Evolutionary conservation across 2,888 invertebrate species (phyloP).

Genomic region (Hermaeophaga mercurialis): DNA sequence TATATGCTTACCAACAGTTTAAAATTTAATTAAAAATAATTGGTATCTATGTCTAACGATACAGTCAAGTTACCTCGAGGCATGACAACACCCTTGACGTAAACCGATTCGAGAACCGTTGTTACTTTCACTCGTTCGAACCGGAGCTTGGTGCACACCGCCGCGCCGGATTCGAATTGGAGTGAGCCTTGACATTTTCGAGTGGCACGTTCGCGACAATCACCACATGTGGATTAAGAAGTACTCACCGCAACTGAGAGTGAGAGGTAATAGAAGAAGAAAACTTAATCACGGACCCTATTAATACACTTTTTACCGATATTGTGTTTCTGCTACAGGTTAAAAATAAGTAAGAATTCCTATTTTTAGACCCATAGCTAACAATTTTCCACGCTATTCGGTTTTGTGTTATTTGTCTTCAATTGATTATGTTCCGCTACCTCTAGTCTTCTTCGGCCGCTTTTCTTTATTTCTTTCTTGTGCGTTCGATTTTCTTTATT

Average conservation of each 20-base stretch:
- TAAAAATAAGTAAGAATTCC: not conserved
- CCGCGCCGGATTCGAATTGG: conserved; percentile 39
- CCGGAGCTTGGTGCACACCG: conserved; percentile 44
- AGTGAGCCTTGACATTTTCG: conserved; percentile 53
- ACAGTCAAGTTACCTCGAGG: conserved; percentile 6
- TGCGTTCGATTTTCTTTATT: too few species aligned
- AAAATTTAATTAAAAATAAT: too few species aligned
- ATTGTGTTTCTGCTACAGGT: not conserved
- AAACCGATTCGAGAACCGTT: conserved; percentile 20
- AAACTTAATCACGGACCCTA: not conserved
- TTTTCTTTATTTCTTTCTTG: too few species aligned
- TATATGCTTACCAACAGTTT: too few species aligned
- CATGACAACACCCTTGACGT: conserved; percentile 20
- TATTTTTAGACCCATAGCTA: too few species aligned
- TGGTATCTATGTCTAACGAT: too few species aligned
- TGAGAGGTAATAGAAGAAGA: not conserved
- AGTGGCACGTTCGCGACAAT: conserved; percentile 51
- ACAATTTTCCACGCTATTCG: too few species aligned
- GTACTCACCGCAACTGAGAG: too few species aligned
- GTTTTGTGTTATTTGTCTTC: too few species aligned
- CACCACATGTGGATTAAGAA: conserved; percentile 35
- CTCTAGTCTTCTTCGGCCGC: too few species aligned
- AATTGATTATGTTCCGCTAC: too few species aligned
- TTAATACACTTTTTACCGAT: not conserved
- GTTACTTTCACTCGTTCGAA: conserved; percentile 48